These are phyloP conservation scores for Microvelia longipes DNA, from an alignment of 1,140 invertebrate genomes.

Conservation along the genomic window DNA sequence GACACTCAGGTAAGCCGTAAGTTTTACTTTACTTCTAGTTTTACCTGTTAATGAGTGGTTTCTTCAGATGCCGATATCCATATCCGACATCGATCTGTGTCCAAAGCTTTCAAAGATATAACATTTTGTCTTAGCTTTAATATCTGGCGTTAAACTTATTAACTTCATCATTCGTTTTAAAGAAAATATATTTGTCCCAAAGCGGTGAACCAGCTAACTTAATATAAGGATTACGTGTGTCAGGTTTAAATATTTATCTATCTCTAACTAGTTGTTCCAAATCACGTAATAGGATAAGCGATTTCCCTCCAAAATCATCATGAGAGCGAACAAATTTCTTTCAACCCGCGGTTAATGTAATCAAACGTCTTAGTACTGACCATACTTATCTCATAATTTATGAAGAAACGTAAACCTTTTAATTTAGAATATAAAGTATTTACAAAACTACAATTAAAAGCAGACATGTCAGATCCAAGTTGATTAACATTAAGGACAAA, in stretches of 20 bases:
- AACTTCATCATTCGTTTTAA: background rate
- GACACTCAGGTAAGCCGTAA: background rate
- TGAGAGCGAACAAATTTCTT: background rate
- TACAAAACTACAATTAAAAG: background rate
- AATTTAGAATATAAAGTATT: background rate
- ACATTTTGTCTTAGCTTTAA: background rate
- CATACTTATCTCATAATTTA: background rate
- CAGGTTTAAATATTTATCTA: background rate
- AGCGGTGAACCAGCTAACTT: background rate
- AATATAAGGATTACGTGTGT: background rate
- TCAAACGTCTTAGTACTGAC: background rate
- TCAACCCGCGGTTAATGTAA: background rate
- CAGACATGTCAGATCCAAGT: background rate
- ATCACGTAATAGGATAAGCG: background rate
- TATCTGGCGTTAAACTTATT: background rate
- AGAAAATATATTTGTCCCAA: background rate
- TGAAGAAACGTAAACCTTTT: background rate
- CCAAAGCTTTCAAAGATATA: background rate
- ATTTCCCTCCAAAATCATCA: background rate
- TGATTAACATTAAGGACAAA: background rate
- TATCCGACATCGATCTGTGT: background rate
- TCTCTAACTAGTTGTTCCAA: background rate
- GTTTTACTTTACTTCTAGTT: background rate
- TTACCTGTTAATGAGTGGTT: background rate
- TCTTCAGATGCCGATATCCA: background rate